phyloP scores from a whole-genome alignment of 1,140 invertebrate genomes.

The Drosophila azteca region DNA sequence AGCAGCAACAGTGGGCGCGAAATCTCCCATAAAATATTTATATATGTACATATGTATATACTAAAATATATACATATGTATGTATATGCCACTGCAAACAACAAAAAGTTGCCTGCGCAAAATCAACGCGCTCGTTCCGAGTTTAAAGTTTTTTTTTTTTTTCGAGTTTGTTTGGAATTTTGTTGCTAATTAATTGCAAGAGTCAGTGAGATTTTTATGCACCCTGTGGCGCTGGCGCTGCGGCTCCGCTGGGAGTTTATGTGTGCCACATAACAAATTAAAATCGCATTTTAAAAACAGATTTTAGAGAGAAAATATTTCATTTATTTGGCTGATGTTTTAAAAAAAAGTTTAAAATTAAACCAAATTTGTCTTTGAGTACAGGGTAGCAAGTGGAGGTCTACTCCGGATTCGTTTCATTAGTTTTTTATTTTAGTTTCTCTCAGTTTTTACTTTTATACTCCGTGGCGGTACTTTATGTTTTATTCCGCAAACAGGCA shows the following conservation, averaged over 20 bases:
- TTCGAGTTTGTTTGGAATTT: conserved; percentile 76
- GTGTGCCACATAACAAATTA: not conserved
- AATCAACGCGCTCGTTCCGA: conserved; percentile 64
- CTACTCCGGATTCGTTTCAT: not conserved
- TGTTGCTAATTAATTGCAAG: conserved; percentile 81
- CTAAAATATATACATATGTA: conserved; percentile 36
- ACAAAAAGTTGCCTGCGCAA: conserved; percentile 57
- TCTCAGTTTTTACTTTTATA: conserved; percentile 35
- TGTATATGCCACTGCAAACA: conserved; percentile 56
- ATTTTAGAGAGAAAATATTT: not conserved
- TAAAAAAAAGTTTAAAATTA: not conserved
- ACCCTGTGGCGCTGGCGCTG: conserved; percentile 1
- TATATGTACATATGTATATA: conserved; percentile 13
- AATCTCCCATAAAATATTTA: conserved; percentile 78
- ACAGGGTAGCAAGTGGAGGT: not conserved
- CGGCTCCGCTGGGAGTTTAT: conserved; percentile 9
- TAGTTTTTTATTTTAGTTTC: conserved; percentile 25
- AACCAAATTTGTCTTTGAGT: not conserved
- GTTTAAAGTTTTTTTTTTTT: conserved; percentile 46
- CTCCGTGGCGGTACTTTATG: conserved; percentile 46
- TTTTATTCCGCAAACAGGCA: conserved; percentile 53
- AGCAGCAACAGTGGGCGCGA: conserved; percentile 52
- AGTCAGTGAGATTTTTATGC: conserved; percentile 42
- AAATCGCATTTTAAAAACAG: not conserved
- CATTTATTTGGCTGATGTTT: too few relatives aligned